These are phyloP conservation scores for Hippocampus abdominalis DNA, from an alignment of 2,113 vertebrate genomes.

Conservation along the genomic window DNA sequence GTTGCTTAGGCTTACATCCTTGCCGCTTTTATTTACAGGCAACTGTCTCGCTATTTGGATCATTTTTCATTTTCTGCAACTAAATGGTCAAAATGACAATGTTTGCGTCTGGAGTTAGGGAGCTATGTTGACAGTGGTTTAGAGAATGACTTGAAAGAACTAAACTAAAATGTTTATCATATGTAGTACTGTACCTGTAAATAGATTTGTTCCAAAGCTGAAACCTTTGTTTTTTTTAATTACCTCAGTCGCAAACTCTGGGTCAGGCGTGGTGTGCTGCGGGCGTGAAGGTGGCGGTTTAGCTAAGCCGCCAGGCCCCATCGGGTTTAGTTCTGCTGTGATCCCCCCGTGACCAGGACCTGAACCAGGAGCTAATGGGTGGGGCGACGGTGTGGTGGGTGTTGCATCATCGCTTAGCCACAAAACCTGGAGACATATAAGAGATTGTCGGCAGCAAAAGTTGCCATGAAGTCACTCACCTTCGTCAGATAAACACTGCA, in stretches of 20 bases:
- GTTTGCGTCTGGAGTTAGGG: no score
- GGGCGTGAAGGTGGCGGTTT: conserved; percentile 65
- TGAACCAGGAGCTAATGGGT: conserved; percentile 38
- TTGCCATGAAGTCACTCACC: neutral
- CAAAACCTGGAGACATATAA: conserved; percentile 67
- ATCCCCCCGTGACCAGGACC: conserved; percentile 43
- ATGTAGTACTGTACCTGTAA: no score
- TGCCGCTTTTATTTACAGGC: neutral
- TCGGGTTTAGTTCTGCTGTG: conserved; percentile 41
- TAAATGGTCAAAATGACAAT: no score
- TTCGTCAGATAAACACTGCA: no score
- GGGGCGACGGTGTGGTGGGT: conserved; percentile 59
- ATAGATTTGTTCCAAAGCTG: neutral
- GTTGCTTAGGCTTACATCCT: neutral
- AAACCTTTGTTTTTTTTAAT: neutral
- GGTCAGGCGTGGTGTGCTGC: conserved; percentile 73
- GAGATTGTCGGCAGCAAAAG: neutral
- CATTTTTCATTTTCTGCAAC: neutral
- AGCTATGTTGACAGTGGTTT: no score
- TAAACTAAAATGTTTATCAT: no score
- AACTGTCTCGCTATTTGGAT: no score
- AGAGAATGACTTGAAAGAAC: no score
- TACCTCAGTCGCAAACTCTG: conserved; percentile 80
- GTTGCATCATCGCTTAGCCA: conserved; percentile 76
- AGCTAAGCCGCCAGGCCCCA: conserved; percentile 60